Percentiles rank a stretch among this genome's conserved stretches.
These are phyloP conservation scores for Lepidurus apus DNA, from an alignment of 1,140 invertebrate genomes.

Conservation along the genomic window DNA sequence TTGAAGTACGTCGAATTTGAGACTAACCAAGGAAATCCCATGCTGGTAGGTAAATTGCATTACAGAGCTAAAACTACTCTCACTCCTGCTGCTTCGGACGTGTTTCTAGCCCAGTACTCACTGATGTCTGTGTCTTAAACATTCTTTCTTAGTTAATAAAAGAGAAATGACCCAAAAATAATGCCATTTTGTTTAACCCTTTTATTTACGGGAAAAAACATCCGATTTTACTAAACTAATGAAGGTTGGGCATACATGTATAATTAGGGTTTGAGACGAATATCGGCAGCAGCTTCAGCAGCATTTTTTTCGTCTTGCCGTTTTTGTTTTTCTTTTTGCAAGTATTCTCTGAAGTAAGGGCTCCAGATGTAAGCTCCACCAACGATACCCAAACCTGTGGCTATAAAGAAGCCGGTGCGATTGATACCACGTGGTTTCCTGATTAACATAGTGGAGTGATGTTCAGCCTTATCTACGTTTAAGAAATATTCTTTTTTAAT, in stretches of 20 bases:
- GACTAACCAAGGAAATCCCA: conserved; percentile 47
- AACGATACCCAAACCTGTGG: not conserved
- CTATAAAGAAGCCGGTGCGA: not conserved
- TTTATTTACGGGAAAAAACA: not conserved
- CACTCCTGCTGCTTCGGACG: conserved; percentile 41
- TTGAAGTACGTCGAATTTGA: conserved; percentile 55
- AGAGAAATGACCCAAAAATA: not conserved
- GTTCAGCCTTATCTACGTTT: too few species aligned
- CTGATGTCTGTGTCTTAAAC: not conserved
- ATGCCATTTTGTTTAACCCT: not conserved
- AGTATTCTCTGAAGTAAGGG: not conserved
- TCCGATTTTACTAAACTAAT: too few species aligned
- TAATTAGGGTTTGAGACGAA: not conserved
- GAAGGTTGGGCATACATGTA: too few species aligned
- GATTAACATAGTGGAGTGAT: not conserved
- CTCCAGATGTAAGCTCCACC: not conserved
- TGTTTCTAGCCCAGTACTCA: conserved; percentile 40
- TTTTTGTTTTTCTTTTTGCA: not conserved
- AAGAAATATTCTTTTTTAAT: too few species aligned
- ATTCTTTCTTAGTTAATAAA: not conserved
- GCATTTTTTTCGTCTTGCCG: not conserved
- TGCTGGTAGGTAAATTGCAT: conserved; percentile 46
- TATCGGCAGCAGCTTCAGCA: not conserved
- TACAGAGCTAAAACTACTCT: conserved; percentile 50
- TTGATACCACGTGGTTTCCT: not conserved